phyloP scores from a whole-genome alignment of 2,797 vertebrate genomes.

The Liparis tanakae region DNA sequence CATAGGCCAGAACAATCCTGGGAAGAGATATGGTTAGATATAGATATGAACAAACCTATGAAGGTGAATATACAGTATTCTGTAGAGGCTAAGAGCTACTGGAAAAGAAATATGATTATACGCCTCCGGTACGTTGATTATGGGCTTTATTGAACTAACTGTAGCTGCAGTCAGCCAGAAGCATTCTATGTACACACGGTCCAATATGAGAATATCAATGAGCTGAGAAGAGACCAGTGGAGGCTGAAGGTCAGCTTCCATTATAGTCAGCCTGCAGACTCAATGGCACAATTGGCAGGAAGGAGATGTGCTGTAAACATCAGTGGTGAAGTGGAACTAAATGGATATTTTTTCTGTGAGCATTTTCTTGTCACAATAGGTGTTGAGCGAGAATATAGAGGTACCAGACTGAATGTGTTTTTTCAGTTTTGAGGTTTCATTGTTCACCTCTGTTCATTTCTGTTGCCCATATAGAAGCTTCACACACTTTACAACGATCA shows the following conservation, averaged over 20 bases:
- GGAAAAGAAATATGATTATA: no score
- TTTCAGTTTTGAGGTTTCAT: neutral
- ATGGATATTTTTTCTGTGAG: neutral
- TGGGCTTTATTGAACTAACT: constrained; percentile 28
- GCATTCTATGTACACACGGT: constrained; percentile 4
- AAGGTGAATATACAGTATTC: no score
- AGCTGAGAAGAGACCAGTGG: constrained; percentile 3
- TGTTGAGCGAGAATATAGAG: neutral
- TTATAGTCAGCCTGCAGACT: constrained; percentile 8
- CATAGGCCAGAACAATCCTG: no score
- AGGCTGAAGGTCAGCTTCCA: constrained; percentile 30
- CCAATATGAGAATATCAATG: constrained; percentile 27
- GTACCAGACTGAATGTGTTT: neutral
- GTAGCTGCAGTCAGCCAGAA: constrained; percentile 4
- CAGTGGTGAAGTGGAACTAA: neutral
- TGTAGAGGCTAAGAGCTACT: no score
- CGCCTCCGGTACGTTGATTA: no score
- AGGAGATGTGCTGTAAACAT: constrained; percentile 7
- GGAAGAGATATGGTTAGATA: no score
- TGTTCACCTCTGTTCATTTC: no score
- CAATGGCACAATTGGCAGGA: neutral
- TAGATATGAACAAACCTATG: no score
- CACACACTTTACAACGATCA: no score
- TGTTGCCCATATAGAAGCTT: no score
- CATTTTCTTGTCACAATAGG: neutral